Conservation (phyloP, 30 jellyfish, hydroid and myxozoan genomes). For the Pelagia noctiluca region DNA sequence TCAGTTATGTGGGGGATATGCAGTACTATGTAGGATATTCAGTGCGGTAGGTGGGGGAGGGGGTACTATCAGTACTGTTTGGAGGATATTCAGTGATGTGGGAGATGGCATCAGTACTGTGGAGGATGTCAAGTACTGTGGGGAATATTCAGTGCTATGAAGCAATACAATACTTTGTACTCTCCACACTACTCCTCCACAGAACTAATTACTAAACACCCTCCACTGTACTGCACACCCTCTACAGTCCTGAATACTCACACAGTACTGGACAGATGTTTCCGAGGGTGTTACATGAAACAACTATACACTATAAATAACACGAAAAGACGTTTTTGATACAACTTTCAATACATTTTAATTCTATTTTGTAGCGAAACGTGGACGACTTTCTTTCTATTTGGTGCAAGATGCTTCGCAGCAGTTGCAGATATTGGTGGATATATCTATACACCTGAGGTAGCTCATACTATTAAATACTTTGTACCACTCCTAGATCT, state of each 20-base stretch:
- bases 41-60: too few relatives aligned
- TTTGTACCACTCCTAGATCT: neutral
- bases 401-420: slow-evolving; percentile 93
- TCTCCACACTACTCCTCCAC: neutral
- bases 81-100: too few relatives aligned
- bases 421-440: slow-evolving; percentile 98
- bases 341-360: neutral
- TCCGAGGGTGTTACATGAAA: neutral
- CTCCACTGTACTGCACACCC: neutral
- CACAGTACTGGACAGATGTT: neutral
- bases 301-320: neutral
- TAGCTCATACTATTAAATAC: neutral
- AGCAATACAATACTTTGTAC: too few relatives aligned
- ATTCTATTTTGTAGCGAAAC: slow-evolving; percentile 46
- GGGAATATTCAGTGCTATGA: too few relatives aligned
- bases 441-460: slow-evolving; percentile 96
- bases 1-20: too few relatives aligned
- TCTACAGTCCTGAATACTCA: neutral
- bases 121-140: too few relatives aligned
- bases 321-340: neutral
- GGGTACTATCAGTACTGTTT: too few relatives aligned
- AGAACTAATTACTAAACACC: neutral
- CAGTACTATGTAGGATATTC: too few relatives aligned
- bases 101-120: too few relatives aligned
- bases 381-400: slow-evolving; percentile 90